phyloP scores from a whole-genome alignment of 92 coral and sea anemone genomes.

The Anthopleura xanthogrammica region DNA sequence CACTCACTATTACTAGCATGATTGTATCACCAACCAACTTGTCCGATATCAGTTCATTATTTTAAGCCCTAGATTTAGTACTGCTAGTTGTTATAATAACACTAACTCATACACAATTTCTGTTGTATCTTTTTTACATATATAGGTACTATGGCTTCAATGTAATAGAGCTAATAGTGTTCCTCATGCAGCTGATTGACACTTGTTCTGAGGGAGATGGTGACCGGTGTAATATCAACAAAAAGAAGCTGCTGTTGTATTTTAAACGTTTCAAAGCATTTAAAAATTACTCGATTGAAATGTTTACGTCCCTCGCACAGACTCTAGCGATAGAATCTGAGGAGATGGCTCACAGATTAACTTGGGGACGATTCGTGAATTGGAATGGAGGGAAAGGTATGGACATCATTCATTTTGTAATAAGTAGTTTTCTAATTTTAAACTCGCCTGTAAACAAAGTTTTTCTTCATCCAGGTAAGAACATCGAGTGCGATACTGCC shows the following conservation, averaged over 20 bases:
- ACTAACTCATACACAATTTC: no score
- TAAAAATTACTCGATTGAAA: conserved; percentile 52
- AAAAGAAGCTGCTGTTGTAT: conserved; percentile 45
- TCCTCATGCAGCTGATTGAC: conserved; percentile 48
- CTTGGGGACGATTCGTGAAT: conserved; percentile 55
- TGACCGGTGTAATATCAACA: conserved; percentile 45
- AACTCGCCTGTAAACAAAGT: no score
- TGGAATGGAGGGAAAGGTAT: conserved; percentile 53
- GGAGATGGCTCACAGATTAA: conserved; percentile 50
- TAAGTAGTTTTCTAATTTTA: no score
- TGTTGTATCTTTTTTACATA: no score
- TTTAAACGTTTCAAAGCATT: conserved; percentile 35
- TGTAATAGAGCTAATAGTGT: conserved; percentile 47
- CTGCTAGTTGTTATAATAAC: no score
- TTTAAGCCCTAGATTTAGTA: no score
- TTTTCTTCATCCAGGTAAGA: no score
- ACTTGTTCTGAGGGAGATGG: conserved; percentile 63
- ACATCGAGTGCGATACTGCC: conserved; percentile 51
- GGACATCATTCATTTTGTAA: no score
- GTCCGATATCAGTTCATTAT: no score
- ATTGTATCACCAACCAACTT: no score
- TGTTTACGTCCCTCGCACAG: conserved; percentile 57
- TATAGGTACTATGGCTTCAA: conserved; percentile 41
- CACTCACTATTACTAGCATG: no score
- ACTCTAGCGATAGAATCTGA: conserved; percentile 37